These are phyloP conservation scores for Micrastur ruficollis DNA, from an alignment of 2,797 vertebrate species.

Conservation along the genomic window DNA sequence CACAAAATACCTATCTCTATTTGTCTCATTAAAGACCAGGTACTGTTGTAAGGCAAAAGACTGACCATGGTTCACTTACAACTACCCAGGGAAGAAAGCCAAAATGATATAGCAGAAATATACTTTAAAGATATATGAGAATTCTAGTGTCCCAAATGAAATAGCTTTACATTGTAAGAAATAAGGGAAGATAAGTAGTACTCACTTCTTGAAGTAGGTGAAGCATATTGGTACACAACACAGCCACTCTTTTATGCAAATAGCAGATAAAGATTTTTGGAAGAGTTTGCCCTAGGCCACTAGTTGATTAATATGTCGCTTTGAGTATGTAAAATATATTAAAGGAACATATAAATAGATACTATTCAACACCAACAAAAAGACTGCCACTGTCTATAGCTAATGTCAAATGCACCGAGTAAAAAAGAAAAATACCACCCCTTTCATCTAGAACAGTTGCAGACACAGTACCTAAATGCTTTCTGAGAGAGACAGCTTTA, in stretches of 20 bases:
- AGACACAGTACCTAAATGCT: neutral
- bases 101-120: neutral
- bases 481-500: neutral
- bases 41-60: neutral
- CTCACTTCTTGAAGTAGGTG: neutral
- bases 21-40: neutral
- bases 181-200: neutral
- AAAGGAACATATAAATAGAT: neutral
- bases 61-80: neutral
- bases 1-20: neutral
- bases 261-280: neutral
- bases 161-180: neutral
- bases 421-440: neutral
- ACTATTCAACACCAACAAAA: neutral
- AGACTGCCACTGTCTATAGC: neutral
- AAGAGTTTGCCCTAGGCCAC: neutral
- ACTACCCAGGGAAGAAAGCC: neutral
- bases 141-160: neutral
- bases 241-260: neutral
- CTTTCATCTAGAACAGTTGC: neutral
- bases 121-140: neutral
- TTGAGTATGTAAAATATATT: neutral
- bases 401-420: neutral
- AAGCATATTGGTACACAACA: neutral
- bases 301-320: neutral